Evolutionary conservation across 1,140 invertebrate species (phyloP).

Genomic region (Lysiphlebus fabarum): DNA sequence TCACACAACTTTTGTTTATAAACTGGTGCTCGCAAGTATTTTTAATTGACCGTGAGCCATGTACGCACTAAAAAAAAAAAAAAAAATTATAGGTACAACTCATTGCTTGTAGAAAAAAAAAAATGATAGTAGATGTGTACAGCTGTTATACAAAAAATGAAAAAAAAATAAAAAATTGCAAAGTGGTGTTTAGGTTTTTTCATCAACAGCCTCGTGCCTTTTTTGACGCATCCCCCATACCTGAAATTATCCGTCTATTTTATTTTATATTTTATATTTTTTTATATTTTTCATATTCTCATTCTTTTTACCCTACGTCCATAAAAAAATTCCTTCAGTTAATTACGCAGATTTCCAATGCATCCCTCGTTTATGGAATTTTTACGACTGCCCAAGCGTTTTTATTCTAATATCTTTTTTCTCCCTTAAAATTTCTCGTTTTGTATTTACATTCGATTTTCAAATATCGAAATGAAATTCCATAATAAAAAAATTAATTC

Average conservation of each 20-base stretch:
- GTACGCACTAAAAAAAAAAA: no score
- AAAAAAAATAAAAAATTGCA: not conserved
- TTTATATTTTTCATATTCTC: no score
- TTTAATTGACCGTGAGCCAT: no score
- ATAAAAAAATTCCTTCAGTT: conserved; percentile 47
- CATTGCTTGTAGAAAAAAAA: no score
- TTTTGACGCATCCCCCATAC: conserved; percentile 27
- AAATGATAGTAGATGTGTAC: no score
- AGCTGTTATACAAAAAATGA: no score
- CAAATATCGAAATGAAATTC: conserved; percentile 15
- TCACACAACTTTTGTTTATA: no score
- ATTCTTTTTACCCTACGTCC: not conserved
- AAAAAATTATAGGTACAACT: no score
- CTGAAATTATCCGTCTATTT: conserved; percentile 14
- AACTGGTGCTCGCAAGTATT: no score
- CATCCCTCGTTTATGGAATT: conserved; percentile 44
- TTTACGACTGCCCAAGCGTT: conserved; percentile 24
- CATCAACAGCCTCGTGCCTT: not conserved
- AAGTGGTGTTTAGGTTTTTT: not conserved
- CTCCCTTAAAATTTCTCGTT: no score
- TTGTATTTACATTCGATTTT: conserved; percentile 7
- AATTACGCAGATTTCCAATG: conserved; percentile 52
- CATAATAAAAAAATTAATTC: not conserved
- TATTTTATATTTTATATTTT: no score
- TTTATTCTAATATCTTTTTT: conserved; percentile 13